Base-by-base conservation (phyloP, 1,140 invertebrate species). In the Drosophila mojavensis region DNA sequence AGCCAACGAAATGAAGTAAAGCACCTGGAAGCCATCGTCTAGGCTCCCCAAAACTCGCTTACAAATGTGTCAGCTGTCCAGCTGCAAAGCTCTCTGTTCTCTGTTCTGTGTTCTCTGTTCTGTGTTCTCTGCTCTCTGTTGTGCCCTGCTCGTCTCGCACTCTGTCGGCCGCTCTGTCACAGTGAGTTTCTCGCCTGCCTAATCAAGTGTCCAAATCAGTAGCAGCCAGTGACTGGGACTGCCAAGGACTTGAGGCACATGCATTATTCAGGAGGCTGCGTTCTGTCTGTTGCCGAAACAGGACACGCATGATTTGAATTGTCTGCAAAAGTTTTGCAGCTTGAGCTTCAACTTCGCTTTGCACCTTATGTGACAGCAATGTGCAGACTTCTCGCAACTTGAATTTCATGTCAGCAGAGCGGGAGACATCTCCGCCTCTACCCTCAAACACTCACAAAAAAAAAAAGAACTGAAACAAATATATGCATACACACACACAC, bases 131-230 rank as follows among this genome's bases (percentile, higher is more conserved):
- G 7, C 7, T 36, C 28, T 30, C 28, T 30, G 33, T 9, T 36
- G 33, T 36, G 6, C 33, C 33, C 33, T 9, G 33, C 33, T 36
- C 7, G 9, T 2, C 6, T 36, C 33, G 33, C 6, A 36, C 33
- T 36, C 33, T 36, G 33, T 36, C 9, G 33, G 9, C 1, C 45
- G 45, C 45, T 9, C 15, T 20, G 48, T 24, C 24, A 50, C 24
- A 58, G 51, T 47, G 61, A 81, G 20, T 77, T 64, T 45, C 28
- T 63, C 56, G 68, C 59, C 55, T 69, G 79, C 64, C 64, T 75
- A 81, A 81, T 81, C 79, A 78, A 81, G 79, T 81, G 79, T 78
- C 79, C 69, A 81, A 81, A 81, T 81, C 79, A 66, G 39, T 47
- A 55, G 6, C 17, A 15, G 15, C 33, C 30, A 28, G 39, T n/a